Percentiles rank a stretch among this genome's conserved stretches.
Evolutionary conservation across 2,113 vertebrate genomes (phyloP).

Genomic region (Lagopus muta): DNA sequence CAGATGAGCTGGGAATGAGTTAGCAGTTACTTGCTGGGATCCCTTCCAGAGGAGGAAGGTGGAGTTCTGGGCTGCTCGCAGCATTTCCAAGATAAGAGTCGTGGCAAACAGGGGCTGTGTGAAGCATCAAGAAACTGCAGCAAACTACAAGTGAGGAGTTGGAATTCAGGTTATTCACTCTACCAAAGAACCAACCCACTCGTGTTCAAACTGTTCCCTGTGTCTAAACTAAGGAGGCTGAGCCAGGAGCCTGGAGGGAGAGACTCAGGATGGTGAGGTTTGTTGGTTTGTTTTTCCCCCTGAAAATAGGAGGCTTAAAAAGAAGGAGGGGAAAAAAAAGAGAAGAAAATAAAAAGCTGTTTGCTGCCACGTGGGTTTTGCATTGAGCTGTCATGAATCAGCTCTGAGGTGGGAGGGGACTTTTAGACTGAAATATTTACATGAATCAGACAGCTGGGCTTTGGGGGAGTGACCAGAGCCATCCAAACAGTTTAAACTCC

Average conservation of each 20-base stretch:
- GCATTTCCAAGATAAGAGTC: slow-evolving; percentile 57
- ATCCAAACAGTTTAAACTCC: slow-evolving; percentile 5
- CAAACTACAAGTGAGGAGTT: background rate
- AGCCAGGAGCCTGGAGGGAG: background rate
- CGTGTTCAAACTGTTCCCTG: fast-evolving
- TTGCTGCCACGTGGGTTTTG: fast-evolving
- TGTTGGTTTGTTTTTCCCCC: background rate
- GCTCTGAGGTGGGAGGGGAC: background rate
- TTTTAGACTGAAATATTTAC: slow-evolving; percentile 65
- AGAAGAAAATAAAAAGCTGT: background rate
- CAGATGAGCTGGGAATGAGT: slow-evolving; percentile 30
- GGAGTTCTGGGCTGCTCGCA: background rate
- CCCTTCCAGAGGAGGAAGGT: slow-evolving; percentile 38
- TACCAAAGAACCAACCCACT: background rate
- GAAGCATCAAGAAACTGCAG: background rate
- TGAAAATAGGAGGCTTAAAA: background rate
- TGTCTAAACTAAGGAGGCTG: background rate
- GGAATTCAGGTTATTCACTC: background rate
- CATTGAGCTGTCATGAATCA: background rate
- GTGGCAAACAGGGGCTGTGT: background rate
- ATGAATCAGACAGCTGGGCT: slow-evolving; percentile 39
- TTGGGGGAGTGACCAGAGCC: slow-evolving; percentile 6
- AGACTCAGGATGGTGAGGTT: background rate
- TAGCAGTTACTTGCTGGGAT: slow-evolving; percentile 48
- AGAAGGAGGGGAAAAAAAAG: background rate